Base-by-base conservation (phyloP, 2,113 vertebrate genomes). In the Empidonax alnorum region DNA sequence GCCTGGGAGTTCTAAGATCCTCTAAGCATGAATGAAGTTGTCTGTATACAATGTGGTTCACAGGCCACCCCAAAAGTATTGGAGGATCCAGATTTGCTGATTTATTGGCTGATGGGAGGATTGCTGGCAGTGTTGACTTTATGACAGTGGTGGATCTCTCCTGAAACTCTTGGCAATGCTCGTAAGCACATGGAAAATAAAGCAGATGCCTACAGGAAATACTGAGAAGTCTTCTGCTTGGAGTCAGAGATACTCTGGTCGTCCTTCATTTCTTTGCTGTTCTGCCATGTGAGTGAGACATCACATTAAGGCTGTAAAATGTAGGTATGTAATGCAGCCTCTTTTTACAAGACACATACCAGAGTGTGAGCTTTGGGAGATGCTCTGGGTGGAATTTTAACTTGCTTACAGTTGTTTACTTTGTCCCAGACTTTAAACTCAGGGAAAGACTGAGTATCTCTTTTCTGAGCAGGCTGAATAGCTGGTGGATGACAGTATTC, bases 61-160 rank as follows among this genome's bases (percentile, higher is more conserved):
- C 28, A 53, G 23, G 37, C 4, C 1, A 6, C 3, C 6, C 6
- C 1, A 3, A 53, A 74, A 53, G 11, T 7, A 15, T 4, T 73
- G 19, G 19, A 56, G 55, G 53, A 44, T 46, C 12, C 46, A 37
- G n/a, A 42, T 28, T 77, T 94, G 16, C 28, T 74, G 44, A 23
- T 50, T 79, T 24, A 2, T 44, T 81, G 9, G 17, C 41, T 68
- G 49, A 42, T 59, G n/a, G 14, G 46, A 66, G 6, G 10, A 56
- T 89, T 86, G 31, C 20, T 86, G 79, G 28, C 49, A 39, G 14
- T 20, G 18, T 12, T 74, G 47, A 17, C 1, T 12, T 56, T 66
- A 53, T 31, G 22, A 21, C 17, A 41, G 7, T 14, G 20, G 4
- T 2, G 12, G 35, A 59, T 13, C 27, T 74, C 30, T 74, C 28